Percentiles rank a stretch among this genome's conserved stretches.
Conservation (phyloP, 2,113 vertebrate genomes). For the Chlamydotis undulata region DNA sequence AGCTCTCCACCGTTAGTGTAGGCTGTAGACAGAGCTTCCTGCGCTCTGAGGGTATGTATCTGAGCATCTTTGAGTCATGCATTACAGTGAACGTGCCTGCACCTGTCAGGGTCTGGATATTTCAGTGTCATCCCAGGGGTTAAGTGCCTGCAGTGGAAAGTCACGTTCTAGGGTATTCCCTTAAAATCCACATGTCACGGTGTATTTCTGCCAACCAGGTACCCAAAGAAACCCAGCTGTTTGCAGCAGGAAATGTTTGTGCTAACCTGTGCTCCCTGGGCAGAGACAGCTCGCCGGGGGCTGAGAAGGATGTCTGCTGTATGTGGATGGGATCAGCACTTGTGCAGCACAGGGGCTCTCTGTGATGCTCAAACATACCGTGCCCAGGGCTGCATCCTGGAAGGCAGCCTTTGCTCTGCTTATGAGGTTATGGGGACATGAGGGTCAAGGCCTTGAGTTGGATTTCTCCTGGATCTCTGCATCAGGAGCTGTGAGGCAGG, state of each 20-base stretch:
- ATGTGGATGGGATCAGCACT: background rate
- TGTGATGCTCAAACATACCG: fast-evolving
- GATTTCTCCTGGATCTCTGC: background rate
- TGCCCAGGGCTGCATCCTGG: background rate
- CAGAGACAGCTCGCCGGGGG: background rate
- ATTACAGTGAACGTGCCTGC: background rate
- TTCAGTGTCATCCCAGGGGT: background rate
- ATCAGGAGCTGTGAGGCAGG: background rate
- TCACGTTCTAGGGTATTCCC: background rate
- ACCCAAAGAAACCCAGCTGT: background rate
- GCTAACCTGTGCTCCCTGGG: background rate
- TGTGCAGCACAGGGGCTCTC: background rate
- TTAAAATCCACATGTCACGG: background rate
- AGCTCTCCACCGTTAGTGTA: background rate
- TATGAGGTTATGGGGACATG: background rate
- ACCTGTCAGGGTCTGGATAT: background rate
- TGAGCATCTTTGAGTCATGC: background rate
- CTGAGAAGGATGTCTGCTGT: background rate
- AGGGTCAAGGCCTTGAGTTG: background rate
- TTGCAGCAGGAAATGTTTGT: background rate
- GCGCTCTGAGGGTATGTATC: background rate
- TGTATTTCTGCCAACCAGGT: background rate
- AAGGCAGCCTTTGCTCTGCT: background rate
- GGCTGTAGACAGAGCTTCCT: background rate
- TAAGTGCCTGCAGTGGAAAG: background rate